phyloP scores from a whole-genome alignment of 2,113 vertebrate genomes.

The Pholis gunnellus region DNA sequence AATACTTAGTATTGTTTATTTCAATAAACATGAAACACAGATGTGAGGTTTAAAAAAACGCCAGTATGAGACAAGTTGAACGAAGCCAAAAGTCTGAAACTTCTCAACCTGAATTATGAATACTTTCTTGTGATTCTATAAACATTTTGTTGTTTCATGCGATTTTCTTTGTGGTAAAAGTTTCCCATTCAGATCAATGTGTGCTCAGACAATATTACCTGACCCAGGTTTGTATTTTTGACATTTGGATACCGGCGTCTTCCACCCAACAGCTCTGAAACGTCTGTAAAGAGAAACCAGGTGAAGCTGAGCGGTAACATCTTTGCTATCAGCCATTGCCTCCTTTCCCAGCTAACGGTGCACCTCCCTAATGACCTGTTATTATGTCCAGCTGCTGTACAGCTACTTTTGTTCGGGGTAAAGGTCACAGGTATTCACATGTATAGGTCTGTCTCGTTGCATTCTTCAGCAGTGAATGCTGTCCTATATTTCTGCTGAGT shows the following conservation, averaged over 20 bases:
- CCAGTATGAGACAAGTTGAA: background rate
- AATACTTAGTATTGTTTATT: conserved; percentile 31
- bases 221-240: background rate
- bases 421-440: conserved; percentile 52
- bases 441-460: conserved; percentile 14
- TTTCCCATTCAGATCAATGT: background rate
- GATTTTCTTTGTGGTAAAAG: background rate
- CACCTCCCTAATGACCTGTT: conserved; percentile 55
- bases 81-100: background rate
- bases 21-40: conserved; percentile 25
- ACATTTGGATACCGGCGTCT: background rate
- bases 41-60: background rate
- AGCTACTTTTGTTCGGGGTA: conserved; percentile 26
- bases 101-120: background rate
- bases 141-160: background rate
- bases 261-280: background rate
- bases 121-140: background rate
- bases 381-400: conserved; percentile 59
- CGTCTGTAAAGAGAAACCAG: conserved; percentile 64
- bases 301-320: conserved; percentile 51
- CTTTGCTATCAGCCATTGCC: conserved; percentile 10
- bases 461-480: conserved; percentile 22
- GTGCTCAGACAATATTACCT: background rate
- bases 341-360: conserved; percentile 33
- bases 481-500: background rate